Evolutionary conservation across 2,888 invertebrate genomes (phyloP).

Genomic region (Asteroscopus sphinx): DNA sequence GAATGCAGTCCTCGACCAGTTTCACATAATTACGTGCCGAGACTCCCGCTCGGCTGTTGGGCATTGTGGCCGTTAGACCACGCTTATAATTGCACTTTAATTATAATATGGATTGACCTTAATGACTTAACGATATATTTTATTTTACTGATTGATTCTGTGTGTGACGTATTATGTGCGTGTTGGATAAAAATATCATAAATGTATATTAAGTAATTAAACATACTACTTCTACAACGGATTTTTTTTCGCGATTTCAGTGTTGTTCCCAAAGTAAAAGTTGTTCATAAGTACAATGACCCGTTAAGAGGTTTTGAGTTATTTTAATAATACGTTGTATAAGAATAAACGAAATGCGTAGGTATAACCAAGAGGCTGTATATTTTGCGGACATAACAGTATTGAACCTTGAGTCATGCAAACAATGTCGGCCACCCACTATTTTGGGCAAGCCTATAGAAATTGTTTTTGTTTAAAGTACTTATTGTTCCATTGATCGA

Average conservation of each 20-base stretch:
- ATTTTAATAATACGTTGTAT: too few relatives aligned
- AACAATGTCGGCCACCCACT: constrained; percentile 15
- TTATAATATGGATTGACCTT: constrained; percentile 25
- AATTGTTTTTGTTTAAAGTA: constrained; percentile 1
- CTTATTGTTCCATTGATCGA: background rate
- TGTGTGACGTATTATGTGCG: background rate
- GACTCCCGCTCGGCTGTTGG: constrained; percentile 43
- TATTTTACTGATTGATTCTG: background rate
- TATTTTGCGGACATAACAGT: constrained; percentile 4
- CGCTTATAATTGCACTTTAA: constrained; percentile 49
- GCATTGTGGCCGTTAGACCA: constrained; percentile 40
- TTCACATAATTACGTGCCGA: constrained; percentile 55
- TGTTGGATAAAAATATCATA: too few relatives aligned
- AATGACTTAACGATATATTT: constrained; percentile 22
- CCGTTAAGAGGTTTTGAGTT: too few relatives aligned
- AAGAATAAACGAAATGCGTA: background rate
- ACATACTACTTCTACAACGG: too few relatives aligned
- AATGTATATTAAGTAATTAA: too few relatives aligned
- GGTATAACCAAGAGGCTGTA: background rate
- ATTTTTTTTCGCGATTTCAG: too few relatives aligned
- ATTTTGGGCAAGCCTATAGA: constrained; percentile 5
- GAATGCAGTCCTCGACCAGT: constrained; percentile 69
- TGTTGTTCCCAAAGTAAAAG: too few relatives aligned
- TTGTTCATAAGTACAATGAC: too few relatives aligned
- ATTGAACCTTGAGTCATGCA: constrained; percentile 18